Conservation (phyloP, 2,113 vertebrate genomes). For the Mormyrus lacerda region DNA sequence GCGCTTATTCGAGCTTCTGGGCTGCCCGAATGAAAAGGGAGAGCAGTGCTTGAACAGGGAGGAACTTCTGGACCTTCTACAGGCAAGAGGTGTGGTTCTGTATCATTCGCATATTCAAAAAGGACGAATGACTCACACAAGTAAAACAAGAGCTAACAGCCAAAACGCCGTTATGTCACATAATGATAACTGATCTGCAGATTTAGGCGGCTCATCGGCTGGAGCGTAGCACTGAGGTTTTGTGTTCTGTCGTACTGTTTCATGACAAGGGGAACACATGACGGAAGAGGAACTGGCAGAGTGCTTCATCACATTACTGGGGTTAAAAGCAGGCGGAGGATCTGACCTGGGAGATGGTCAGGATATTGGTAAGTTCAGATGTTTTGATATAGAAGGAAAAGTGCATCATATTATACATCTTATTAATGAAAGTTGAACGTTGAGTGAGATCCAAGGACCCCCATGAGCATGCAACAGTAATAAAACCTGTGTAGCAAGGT, state of each 20-base stretch:
- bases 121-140: neutral
- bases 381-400: neutral
- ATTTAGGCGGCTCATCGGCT: neutral
- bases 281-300: conserved; percentile 72
- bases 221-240: neutral
- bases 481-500: neutral
- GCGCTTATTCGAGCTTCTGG: conserved; percentile 65
- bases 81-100: conserved; percentile 63
- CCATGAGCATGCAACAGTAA: neutral
- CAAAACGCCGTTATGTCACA: neutral
- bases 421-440: neutral
- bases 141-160: neutral
- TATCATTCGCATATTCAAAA: neutral
- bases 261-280: conserved; percentile 75
- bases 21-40: conserved; percentile 48
- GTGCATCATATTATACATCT: neutral
- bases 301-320: conserved; percentile 67
- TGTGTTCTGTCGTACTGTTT: neutral
- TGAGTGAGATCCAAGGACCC: neutral
- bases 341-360: conserved; percentile 33
- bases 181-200: neutral
- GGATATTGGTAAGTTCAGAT: conserved; percentile 48
- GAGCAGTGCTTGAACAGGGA: conserved; percentile 58
- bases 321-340: conserved; percentile 47
- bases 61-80: conserved; percentile 70